Percentiles rank a stretch among this genome's conserved stretches.
Evolutionary conservation across 2,888 invertebrate genomes (phyloP).

Genomic region (Julus scanicus): DNA sequence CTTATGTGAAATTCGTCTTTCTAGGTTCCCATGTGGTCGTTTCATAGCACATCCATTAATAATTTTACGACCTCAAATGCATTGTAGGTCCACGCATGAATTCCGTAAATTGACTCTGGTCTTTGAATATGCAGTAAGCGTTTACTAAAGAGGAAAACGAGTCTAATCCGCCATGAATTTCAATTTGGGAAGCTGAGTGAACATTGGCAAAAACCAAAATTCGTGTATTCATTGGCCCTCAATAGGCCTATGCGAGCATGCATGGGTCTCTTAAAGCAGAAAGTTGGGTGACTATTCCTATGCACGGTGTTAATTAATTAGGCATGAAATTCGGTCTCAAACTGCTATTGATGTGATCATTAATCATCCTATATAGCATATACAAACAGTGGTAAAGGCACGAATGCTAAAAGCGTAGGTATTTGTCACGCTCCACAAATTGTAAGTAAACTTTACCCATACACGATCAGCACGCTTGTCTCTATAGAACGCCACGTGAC

Average conservation of each 20-base stretch:
- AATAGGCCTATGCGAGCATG: background rate
- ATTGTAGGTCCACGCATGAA: conserved; percentile 4
- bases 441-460: background rate
- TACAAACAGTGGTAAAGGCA: background rate
- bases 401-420: background rate
- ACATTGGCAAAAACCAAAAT: background rate
- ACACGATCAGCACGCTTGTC: background rate
- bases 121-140: background rate
- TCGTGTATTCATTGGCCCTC: background rate
- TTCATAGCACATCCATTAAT: background rate
- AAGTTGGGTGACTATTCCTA: background rate
- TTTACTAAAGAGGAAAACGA: conserved; percentile 20
- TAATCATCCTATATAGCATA: background rate
- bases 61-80: background rate
- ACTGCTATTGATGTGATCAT: conserved; percentile 23
- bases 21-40: conserved; percentile 19
- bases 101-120: background rate
- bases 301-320: conserved; percentile 13
- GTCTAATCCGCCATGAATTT: conserved; percentile 32
- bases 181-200: background rate
- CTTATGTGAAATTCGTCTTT: background rate
- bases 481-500: background rate
- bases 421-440: conserved; percentile 3
- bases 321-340: conserved; percentile 21
- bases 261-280: background rate